A percentile compares a stretch with the other conserved stretches of the same genome.
Evolutionary conservation across 2,797 vertebrate genomes (phyloP).

Genomic region (Pygocentrus nattereri): DNA sequence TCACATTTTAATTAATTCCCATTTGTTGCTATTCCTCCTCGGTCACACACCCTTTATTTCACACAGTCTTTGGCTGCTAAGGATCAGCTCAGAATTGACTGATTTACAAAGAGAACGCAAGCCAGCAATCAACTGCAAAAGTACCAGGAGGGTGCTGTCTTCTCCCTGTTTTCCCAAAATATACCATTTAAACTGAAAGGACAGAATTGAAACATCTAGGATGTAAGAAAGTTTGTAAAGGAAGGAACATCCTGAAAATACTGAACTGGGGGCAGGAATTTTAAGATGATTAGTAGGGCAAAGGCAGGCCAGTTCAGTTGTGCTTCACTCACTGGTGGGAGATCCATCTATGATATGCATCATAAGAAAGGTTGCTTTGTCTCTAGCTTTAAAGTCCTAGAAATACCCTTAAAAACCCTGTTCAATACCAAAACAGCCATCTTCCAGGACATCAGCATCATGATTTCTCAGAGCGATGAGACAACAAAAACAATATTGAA

Average conservation of each 20-base stretch:
- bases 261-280: background rate
- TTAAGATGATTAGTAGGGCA: constrained; percentile 15
- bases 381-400: background rate
- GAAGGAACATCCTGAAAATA: background rate
- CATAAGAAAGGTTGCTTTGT: background rate
- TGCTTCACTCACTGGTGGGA: constrained; percentile 9
- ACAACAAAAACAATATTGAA: constrained; percentile 5
- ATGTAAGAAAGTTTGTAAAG: background rate
- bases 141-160: constrained; percentile 78
- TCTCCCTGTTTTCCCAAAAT: constrained; percentile 58
- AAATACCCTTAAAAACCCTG: background rate
- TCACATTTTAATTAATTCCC: constrained; percentile 79
- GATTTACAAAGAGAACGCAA: constrained; percentile 77
- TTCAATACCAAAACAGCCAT: constrained; percentile 5
- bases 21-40: constrained; percentile 52
- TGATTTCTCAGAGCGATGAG: constrained; percentile 13
- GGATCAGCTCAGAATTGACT: constrained; percentile 78
- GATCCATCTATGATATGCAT: background rate
- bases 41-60: constrained; percentile 58
- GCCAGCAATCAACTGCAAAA: constrained; percentile 71
- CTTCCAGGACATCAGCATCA: constrained; percentile 15
- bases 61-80: constrained; percentile 80
- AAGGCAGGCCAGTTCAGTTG: constrained; percentile 9
- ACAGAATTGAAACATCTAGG: background rate
- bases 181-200: constrained; percentile 48